Conservation (phyloP, 2,113 vertebrate genomes). For the Lethenteron camtschaticum region DNA sequence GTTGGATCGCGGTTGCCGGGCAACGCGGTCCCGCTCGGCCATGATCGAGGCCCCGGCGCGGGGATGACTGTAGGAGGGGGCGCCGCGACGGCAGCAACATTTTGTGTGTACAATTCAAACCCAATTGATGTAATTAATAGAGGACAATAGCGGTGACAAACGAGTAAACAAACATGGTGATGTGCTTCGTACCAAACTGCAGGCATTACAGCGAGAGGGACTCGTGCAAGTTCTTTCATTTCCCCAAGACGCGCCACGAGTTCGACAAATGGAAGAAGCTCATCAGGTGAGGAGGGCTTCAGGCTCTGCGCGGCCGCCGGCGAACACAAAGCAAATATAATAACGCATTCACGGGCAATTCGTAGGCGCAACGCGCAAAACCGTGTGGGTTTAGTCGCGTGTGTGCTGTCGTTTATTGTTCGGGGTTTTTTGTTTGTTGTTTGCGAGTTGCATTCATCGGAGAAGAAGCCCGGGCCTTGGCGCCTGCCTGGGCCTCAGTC, state of each 20-base stretch:
- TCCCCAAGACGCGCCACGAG: constrained; percentile 5
- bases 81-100: too few relatives aligned
- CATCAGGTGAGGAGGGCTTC: constrained; percentile 2
- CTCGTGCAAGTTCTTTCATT: constrained; percentile 5
- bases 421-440: not conserved
- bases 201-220: constrained; percentile 6
- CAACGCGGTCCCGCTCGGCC: too few relatives aligned
- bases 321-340: not conserved
- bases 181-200: constrained; percentile 4
- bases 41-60: too few relatives aligned
- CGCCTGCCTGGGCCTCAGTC: not conserved
- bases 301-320: not conserved
- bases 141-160: too few relatives aligned
- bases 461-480: not conserved
- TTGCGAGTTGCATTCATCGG: not conserved
- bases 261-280: constrained; percentile 5
- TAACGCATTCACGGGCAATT: not conserved
- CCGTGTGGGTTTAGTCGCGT: not conserved
- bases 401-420: not conserved
- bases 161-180: not conserved
- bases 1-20: too few relatives aligned
- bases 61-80: too few relatives aligned
- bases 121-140: too few relatives aligned
- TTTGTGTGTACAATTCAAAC: too few relatives aligned
- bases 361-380: not conserved